phyloP scores from a whole-genome alignment of 1,140 invertebrate species.

The Mamestra configurata region DNA sequence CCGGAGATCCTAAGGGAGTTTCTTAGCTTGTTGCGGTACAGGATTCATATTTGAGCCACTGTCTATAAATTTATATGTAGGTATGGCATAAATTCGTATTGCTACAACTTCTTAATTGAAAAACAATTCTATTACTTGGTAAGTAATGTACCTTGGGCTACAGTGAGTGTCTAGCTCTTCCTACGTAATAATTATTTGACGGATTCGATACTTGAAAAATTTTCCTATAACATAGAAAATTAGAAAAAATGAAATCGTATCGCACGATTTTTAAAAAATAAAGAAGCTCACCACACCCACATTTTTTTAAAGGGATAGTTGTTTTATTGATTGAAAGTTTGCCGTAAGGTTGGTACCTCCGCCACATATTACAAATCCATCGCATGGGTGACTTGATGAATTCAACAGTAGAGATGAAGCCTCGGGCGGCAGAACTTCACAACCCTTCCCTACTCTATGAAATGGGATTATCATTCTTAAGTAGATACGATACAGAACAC shows the following conservation, averaged over 20 bases:
- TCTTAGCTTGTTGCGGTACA: constrained; percentile 83
- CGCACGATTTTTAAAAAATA: too few species aligned
- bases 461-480: constrained; percentile 48
- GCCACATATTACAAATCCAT: constrained; percentile 28
- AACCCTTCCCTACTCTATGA: constrained; percentile 24
- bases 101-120: constrained; percentile 52
- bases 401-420: constrained; percentile 60
- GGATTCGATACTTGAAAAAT: background rate
- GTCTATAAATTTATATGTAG: constrained; percentile 75
- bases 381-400: constrained; percentile 60
- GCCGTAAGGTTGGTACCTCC: background rate
- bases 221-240: too few species aligned
- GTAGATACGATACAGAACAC: constrained; percentile 23
- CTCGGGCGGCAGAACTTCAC: constrained; percentile 48
- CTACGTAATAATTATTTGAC: background rate
- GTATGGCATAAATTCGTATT: constrained; percentile 53
- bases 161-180: background rate
- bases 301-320: too few species aligned
- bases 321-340: background rate
- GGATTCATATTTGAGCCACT: constrained; percentile 85
- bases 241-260: too few species aligned
- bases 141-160: background rate
- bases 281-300: too few species aligned
- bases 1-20: constrained; percentile 84
- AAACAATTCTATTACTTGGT: constrained; percentile 41